Conservation (phyloP, 2,113 vertebrate species). For the Gallinago media region DNA sequence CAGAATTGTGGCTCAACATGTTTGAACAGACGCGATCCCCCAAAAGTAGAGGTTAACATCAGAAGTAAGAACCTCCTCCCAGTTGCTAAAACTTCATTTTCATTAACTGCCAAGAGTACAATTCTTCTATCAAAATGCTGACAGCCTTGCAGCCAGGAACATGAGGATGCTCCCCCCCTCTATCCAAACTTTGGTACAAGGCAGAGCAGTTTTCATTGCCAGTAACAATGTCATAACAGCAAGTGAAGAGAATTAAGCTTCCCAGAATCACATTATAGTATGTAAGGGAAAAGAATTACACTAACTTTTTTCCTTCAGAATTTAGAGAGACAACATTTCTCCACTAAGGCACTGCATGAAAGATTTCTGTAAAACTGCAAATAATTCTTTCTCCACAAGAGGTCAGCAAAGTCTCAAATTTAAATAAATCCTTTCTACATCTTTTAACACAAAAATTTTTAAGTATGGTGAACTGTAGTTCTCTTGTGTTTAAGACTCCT, state of each 20-base stretch:
- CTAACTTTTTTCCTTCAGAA: not conserved
- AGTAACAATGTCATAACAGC: accelerated
- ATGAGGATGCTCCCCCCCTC: not conserved
- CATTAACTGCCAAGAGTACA: not conserved
- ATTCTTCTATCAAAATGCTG: not conserved
- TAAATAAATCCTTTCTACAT: not conserved
- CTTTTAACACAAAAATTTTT: not conserved
- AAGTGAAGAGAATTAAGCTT: not conserved
- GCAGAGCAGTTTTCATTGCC: not conserved
- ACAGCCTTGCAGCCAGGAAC: not conserved
- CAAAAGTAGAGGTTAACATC: not conserved
- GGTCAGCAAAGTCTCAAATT: not conserved
- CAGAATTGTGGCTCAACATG: not conserved
- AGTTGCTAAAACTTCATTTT: not conserved
- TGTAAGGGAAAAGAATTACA: not conserved
- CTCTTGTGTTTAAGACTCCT: not conserved
- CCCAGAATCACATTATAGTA: not conserved
- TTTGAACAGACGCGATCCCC: accelerated
- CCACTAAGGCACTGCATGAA: not conserved
- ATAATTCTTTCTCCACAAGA: not conserved
- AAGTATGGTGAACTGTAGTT: not conserved
- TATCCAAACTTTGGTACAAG: accelerated
- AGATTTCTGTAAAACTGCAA: not conserved
- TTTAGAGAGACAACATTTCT: not conserved
- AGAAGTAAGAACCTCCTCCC: not conserved